Percentiles rank a stretch among this genome's conserved stretches.
Conservation (phyloP, 2,797 vertebrate species). For the Gallirallus australis region DNA sequence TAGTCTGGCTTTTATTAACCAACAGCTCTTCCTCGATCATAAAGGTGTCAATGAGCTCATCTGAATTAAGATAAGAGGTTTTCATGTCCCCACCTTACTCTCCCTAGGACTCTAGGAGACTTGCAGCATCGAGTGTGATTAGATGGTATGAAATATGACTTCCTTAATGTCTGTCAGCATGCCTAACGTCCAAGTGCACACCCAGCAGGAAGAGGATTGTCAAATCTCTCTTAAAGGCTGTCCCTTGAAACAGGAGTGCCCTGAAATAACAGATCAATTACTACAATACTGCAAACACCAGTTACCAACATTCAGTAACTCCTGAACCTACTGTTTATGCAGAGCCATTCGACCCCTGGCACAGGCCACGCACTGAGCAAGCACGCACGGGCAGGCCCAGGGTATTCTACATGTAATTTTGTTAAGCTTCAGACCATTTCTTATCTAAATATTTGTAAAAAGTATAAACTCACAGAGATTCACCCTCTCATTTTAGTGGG, state of each 20-base stretch:
- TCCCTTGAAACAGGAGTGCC: background rate
- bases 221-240: background rate
- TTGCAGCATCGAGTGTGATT: background rate
- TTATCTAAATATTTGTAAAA: constrained; percentile 43
- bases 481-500: background rate
- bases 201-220: background rate
- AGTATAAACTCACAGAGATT: background rate
- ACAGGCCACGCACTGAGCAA: fast-evolving
- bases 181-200: fast-evolving
- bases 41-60: background rate
- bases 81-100: background rate
- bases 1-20: background rate
- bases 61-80: background rate
- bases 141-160: background rate
- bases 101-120: background rate
- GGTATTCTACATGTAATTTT: background rate
- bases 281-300: background rate
- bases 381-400: background rate
- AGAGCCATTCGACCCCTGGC: background rate
- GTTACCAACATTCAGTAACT: background rate
- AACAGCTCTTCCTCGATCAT: background rate
- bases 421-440: background rate
- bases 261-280: constrained; percentile 6
- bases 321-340: background rate
- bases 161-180: background rate